A percentile compares a stretch with the other conserved stretches of the same genome.
Conservation (phyloP, 2,797 vertebrate genomes). For the Thaleichthys pacificus region DNA sequence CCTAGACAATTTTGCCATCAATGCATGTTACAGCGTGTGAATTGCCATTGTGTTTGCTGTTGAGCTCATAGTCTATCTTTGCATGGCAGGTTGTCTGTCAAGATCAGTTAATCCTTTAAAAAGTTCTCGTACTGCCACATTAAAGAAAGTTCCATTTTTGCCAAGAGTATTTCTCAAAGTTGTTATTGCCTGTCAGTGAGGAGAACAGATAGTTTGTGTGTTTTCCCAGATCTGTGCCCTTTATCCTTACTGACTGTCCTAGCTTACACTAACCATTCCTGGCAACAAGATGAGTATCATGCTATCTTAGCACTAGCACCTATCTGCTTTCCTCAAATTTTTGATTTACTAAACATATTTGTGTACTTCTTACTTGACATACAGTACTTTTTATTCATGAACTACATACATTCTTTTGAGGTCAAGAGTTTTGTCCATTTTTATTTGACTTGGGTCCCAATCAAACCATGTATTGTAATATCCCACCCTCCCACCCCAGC, state of each 20-base stretch:
- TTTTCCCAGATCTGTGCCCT: not conserved
- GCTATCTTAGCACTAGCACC: not conserved
- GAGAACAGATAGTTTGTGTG: not conserved
- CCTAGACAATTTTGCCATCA: not conserved
- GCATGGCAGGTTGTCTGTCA: not conserved
- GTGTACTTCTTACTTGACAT: not conserved
- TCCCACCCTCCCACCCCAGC: not conserved
- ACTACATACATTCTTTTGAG: not conserved
- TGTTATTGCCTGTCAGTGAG: constrained; percentile 3
- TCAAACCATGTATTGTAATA: not conserved
- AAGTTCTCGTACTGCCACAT: not conserved
- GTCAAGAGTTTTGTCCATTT: no score
- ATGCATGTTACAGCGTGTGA: constrained; percentile 6
- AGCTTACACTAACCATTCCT: not conserved
- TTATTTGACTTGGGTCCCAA: not conserved
- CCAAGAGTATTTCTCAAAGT: constrained; percentile 8
- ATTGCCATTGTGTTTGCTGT: not conserved
- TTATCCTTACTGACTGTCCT: not conserved
- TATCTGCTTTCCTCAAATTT: not conserved
- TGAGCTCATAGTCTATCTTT: constrained; percentile 1
- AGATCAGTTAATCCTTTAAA: not conserved
- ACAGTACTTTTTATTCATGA: constrained; percentile 1
- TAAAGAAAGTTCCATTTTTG: not conserved
- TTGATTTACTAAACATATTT: not conserved
- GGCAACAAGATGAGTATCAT: not conserved